These are phyloP conservation scores for Cheiracanthium punctorium DNA, from an alignment of 2,888 invertebrate species.

Conservation along the genomic window DNA sequence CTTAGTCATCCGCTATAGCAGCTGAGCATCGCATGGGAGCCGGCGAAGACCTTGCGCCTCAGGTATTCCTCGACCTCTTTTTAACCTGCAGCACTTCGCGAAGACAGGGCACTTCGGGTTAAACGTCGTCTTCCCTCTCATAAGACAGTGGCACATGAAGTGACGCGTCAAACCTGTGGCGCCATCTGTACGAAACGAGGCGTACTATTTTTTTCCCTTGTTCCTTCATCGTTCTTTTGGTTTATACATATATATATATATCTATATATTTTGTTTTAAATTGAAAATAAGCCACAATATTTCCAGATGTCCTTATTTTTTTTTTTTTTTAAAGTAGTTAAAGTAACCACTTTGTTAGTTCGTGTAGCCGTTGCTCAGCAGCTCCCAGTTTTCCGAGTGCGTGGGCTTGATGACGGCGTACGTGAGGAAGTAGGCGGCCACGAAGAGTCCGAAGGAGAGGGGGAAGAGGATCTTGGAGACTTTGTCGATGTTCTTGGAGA, in stretches of 20 bases:
- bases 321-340: not conserved
- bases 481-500: conserved; percentile 95
- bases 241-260: too few relatives aligned
- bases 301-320: conserved; percentile 14
- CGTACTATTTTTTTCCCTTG: too few relatives aligned
- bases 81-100: too few relatives aligned
- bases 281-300: not conserved
- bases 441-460: conserved; percentile 92
- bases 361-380: conserved; percentile 57
- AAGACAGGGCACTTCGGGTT: too few relatives aligned
- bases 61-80: too few relatives aligned
- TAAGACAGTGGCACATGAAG: too few relatives aligned
- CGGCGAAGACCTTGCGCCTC: conserved; percentile 1
- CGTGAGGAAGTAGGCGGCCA: conserved; percentile 92
- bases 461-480: conserved; percentile 96
- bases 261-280: too few relatives aligned
- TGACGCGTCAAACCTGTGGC: too few relatives aligned
- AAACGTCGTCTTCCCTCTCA: too few relatives aligned
- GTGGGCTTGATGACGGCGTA: conserved; percentile 72
- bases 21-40: not conserved
- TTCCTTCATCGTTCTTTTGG: too few relatives aligned
- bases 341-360: conserved; percentile 26
- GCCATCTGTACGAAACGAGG: too few relatives aligned
- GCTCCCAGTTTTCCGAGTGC: conserved; percentile 71
- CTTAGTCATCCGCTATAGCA: too few relatives aligned